These are phyloP conservation scores for Antigone vipio DNA, from an alignment of 2,113 vertebrate genomes.

Conservation along the genomic window DNA sequence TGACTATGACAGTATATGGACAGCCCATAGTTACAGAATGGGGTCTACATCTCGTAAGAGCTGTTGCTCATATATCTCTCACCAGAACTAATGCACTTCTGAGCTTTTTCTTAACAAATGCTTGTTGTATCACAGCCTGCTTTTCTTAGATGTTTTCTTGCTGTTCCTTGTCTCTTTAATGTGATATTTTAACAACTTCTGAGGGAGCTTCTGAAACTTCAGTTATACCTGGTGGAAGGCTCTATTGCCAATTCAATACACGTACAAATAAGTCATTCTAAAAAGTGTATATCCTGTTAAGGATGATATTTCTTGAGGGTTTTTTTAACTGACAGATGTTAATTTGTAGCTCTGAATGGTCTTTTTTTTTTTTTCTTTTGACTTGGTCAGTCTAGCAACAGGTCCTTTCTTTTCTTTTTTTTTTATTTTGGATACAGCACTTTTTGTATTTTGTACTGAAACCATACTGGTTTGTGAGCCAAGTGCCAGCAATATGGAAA, in stretches of 20 bases:
- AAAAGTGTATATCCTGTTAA: conserved; percentile 38
- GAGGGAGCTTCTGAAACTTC: conserved; percentile 73
- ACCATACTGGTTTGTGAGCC: conserved; percentile 64
- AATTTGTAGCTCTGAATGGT: conserved; percentile 52
- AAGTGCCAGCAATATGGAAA: conserved; percentile 50
- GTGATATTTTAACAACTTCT: conserved; percentile 81
- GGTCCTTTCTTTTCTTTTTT: neutral
- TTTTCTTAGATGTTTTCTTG: conserved; percentile 90
- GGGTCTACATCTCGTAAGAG: conserved; percentile 98
- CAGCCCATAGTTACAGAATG: conserved; percentile 99
- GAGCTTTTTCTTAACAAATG: conserved; percentile 85
- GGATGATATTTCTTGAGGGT: conserved; percentile 34
- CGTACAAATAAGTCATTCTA: neutral
- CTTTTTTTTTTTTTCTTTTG: neutral
- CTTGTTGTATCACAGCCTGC: conserved; percentile 86
- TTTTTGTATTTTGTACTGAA: conserved; percentile 73
- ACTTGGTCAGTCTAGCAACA: conserved; percentile 58
- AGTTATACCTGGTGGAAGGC: conserved; percentile 70
- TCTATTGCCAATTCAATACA: conserved; percentile 45
- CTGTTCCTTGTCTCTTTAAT: conserved; percentile 83
- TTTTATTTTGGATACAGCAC: conserved; percentile 45
- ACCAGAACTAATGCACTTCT: conserved; percentile 94
- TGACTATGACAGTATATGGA: conserved; percentile 99
- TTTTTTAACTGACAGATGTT: conserved; percentile 49
- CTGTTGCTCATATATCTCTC: conserved; percentile 98